phyloP scores from a whole-genome alignment of 2,113 vertebrate genomes.

The Trinectes maculatus region DNA sequence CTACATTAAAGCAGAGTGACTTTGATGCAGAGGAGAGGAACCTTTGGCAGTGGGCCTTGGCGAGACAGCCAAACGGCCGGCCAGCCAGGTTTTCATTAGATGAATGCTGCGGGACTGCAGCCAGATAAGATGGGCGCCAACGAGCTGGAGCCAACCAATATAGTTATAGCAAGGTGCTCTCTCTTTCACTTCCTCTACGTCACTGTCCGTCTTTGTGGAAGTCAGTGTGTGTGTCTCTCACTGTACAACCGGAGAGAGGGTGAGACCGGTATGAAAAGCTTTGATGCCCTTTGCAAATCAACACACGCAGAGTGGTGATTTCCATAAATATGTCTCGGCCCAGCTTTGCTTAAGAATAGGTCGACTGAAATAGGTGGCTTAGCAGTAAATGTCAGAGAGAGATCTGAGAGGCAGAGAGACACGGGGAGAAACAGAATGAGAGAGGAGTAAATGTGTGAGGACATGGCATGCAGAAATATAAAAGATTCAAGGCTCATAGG shows the following conservation, averaged over 20 bases:
- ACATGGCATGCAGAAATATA: constrained; percentile 30
- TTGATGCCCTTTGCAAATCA: constrained; percentile 77
- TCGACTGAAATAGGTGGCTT: constrained; percentile 78
- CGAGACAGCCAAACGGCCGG: constrained; percentile 72
- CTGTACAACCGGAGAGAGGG: constrained; percentile 51
- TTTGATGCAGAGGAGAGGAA: constrained; percentile 77
- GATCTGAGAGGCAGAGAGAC: constrained; percentile 59
- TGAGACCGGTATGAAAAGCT: constrained; percentile 43
- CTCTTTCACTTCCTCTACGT: constrained; percentile 73
- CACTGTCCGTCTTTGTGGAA: constrained; percentile 66
- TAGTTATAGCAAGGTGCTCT: constrained; percentile 80
- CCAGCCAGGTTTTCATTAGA: constrained; percentile 80
- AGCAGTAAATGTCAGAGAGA: constrained; percentile 81
- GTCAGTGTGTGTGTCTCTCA: constrained; percentile 47
- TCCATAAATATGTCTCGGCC: constrained; percentile 78
- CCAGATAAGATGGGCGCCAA: constrained; percentile 78
- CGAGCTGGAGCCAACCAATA: constrained; percentile 76
- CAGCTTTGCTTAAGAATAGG: constrained; percentile 76
- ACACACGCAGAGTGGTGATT: constrained; percentile 71
- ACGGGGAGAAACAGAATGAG: constrained; percentile 41
- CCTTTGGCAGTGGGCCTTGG: constrained; percentile 76
- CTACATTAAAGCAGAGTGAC: constrained; percentile 76
- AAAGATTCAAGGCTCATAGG: constrained; percentile 29
- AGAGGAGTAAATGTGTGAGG: constrained; percentile 21
- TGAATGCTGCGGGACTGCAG: constrained; percentile 77